Percentiles rank a stretch among this genome's conserved stretches.
These are phyloP conservation scores for Rallus crepitans DNA, from an alignment of 2,797 vertebrate genomes.

Conservation along the genomic window DNA sequence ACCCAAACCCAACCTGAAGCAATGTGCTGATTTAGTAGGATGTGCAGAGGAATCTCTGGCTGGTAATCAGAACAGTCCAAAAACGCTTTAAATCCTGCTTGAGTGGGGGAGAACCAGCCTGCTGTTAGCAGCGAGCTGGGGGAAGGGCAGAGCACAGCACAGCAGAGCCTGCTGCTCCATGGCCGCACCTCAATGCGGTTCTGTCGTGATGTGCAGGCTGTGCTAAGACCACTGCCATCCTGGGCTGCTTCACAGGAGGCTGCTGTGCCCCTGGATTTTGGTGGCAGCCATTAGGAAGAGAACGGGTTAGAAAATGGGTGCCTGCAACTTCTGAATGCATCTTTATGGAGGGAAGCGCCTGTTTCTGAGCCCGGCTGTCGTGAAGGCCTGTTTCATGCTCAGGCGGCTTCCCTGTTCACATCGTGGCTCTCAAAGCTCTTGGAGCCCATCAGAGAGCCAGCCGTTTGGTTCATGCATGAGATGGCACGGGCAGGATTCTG, in stretches of 20 bases:
- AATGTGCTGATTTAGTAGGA: constrained; percentile 2
- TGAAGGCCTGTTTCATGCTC: not conserved
- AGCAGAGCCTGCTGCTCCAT: not conserved
- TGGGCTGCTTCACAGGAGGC: not conserved
- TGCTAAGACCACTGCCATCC: not conserved
- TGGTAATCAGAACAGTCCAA: not conserved
- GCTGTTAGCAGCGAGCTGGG: not conserved
- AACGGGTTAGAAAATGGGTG: not conserved
- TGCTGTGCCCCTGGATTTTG: not conserved
- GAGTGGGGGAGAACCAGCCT: not conserved
- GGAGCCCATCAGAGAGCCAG: not conserved
- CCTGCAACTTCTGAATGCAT: not conserved
- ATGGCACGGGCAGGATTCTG: constrained; percentile 23
- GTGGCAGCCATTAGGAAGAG: not conserved
- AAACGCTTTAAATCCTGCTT: not conserved
- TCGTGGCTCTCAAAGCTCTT: not conserved
- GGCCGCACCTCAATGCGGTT: not conserved
- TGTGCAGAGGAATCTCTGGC: not conserved
- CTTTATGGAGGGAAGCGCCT: not conserved
- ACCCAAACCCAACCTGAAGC: not conserved
- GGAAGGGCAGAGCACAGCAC: constrained; percentile 8
- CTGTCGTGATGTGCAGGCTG: not conserved
- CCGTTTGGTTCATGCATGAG: constrained; percentile 37
- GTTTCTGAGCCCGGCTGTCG: not conserved
- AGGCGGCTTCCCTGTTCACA: not conserved